Conservation (phyloP, 1,140 invertebrate species). For the Dufourea novaeangliae region DNA sequence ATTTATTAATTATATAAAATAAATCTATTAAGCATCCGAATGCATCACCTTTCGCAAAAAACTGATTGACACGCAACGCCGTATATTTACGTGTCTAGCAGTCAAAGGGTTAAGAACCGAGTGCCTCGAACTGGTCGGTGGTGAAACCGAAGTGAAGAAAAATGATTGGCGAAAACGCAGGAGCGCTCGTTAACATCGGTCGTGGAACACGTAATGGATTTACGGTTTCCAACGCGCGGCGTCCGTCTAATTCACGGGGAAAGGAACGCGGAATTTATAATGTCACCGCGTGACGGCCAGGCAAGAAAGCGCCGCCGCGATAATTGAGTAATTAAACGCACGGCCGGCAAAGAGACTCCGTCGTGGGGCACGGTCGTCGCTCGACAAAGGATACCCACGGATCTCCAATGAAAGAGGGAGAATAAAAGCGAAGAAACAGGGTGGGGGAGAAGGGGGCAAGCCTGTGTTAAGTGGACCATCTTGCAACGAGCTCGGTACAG, state of each 20-base stretch:
- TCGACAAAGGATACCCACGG: neutral
- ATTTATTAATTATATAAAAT: too few relatives aligned
- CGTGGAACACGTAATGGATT: constrained; percentile 52
- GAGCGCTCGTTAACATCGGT: constrained; percentile 39
- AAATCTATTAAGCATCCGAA: too few relatives aligned
- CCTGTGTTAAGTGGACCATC: neutral
- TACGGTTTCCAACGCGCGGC: constrained; percentile 20
- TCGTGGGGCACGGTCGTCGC: neutral
- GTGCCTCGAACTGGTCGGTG: too few relatives aligned
- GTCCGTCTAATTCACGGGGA: constrained; percentile 40
- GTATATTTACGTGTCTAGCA: too few relatives aligned
- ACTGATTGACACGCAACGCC: too few relatives aligned
- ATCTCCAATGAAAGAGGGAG: too few relatives aligned
- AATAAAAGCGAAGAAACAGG: neutral
- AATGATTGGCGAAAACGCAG: neutral
- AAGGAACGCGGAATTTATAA: constrained; percentile 44
- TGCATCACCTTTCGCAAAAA: too few relatives aligned
- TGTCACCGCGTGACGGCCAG: neutral
- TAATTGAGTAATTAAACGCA: constrained; percentile 61
- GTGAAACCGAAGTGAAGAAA: neutral
- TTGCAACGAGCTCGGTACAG: neutral
- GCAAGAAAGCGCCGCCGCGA: constrained; percentile 23
- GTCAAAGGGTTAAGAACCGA: too few relatives aligned
- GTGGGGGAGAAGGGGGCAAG: neutral
- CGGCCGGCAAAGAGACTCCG: neutral